phyloP scores from a whole-genome alignment of 2,113 vertebrate genomes.

The Nothocercus julius region DNA sequence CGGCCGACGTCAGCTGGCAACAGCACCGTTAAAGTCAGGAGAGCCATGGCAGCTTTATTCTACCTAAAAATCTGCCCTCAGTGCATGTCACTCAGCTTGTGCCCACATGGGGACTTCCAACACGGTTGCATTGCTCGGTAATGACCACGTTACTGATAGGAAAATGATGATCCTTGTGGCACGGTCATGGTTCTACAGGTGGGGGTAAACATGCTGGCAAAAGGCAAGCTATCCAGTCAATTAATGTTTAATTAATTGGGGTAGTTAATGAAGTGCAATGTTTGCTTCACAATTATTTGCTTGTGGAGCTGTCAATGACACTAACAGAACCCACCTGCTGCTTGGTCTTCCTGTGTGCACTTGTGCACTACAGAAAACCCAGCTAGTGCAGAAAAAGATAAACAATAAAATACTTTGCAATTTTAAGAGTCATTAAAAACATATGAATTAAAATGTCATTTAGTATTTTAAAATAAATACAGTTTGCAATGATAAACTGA shows the following conservation, averaged over 20 bases:
- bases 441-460: fast-evolving
- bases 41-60: background rate
- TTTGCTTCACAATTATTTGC: background rate
- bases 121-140: background rate
- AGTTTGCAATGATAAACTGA: background rate
- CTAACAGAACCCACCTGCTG: background rate
- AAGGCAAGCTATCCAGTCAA: background rate
- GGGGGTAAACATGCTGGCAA: background rate
- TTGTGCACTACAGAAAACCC: background rate
- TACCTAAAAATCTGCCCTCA: background rate
- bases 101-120: background rate
- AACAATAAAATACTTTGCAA: background rate
- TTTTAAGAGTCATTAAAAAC: background rate
- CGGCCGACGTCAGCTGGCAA: background rate
- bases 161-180: background rate
- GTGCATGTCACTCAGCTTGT: background rate
- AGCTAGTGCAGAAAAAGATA: background rate
- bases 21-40: background rate
- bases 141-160: background rate
- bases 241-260: background rate
- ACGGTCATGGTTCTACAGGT: background rate
- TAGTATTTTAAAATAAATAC: background rate
- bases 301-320: background rate
- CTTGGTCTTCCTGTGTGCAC: background rate
- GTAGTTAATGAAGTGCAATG: background rate